Percentiles rank a stretch among this genome's conserved stretches.
Conservation (phyloP, 2,797 vertebrate species). For the Tympanoctomys barrerae region DNA sequence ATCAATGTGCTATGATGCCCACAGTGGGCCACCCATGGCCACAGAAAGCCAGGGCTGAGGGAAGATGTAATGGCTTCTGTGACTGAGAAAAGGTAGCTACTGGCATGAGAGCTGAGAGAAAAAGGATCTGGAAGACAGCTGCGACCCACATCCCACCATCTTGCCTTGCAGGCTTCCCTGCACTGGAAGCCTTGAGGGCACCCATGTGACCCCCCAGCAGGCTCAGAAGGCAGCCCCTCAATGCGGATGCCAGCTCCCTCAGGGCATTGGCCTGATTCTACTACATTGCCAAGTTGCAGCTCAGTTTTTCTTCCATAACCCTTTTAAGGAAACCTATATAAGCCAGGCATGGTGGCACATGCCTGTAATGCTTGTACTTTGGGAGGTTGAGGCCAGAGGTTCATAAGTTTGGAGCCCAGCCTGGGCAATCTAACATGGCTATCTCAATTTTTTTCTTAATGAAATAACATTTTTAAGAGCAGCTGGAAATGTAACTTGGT, state of each 20-base stretch:
- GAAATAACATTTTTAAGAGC: neutral
- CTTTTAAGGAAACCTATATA: neutral
- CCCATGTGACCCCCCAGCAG: neutral
- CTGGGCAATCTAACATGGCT: neutral
- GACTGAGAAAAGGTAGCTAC: neutral
- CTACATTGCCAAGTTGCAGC: neutral
- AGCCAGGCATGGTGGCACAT: neutral
- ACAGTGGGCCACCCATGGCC: neutral
- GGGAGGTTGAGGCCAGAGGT: neutral
- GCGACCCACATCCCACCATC: neutral
- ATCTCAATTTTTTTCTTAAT: neutral
- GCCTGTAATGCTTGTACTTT: neutral
- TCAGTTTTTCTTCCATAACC: neutral
- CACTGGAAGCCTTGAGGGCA: neutral
- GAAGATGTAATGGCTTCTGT: neutral
- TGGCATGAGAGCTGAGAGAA: rapidly evolving
- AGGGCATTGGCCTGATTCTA: neutral
- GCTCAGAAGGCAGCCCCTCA: neutral
- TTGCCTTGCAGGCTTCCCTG: neutral
- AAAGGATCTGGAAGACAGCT: neutral
- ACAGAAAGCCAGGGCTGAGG: neutral
- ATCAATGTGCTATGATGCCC: too few relatives aligned
- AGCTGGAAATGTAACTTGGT: neutral
- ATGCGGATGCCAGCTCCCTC: neutral
- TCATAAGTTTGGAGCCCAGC: neutral